Base-by-base conservation (phyloP, 2,797 vertebrate species). In the Microcaecilia unicolor region DNA sequence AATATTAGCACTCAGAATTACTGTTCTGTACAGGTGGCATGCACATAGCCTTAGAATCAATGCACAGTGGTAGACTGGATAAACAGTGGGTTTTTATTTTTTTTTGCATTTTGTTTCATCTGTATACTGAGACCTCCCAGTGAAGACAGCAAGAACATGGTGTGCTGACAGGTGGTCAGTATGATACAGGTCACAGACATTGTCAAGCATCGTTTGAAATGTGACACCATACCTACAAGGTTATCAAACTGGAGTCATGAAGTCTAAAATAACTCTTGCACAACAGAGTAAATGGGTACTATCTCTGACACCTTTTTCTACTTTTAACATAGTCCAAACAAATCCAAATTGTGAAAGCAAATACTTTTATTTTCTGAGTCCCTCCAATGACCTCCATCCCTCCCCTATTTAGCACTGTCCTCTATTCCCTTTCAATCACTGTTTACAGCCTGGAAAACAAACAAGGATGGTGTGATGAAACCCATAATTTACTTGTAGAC, bases 201-300 rank as follows among this genome's bases (percentile, higher is more conserved):
- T 53, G 55, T 53, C 52, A 59, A 64, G 38, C 15, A 20, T 41
- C 48, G 58, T 62, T 62, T 50, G 35, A 51, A 64, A 72, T 28
- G 51, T 52, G 22, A 28, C 44, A 44, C 35, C 64, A 42, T 52
- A 68, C 31, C 40, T 52, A 65, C 27, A 64, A 57, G 52, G 58
- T 63, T 74, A 76, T 65, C 55, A 15, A 6, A 30, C 37, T 33
- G 50, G 55, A 70, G 51, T 31, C 61, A 72, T 10, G 14, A 38
- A 67, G 60, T 61, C 69, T 78, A 64, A 63, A 61, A 70, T 31
- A 74, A 63, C 55, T 59, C 33, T 58, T 51, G 58, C 44, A 64
- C 54, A 46, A 53, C 41, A 22, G 7, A 46, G 42, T 63, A 68
- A 76, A 69, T 50, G 58, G 42, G 47, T 60, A 72, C 36, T 53